Percentiles rank a stretch among this genome's conserved stretches.
These are phyloP conservation scores for Ctenodactylus gundi DNA, from an alignment of 2,113 vertebrate genomes.

Conservation along the genomic window DNA sequence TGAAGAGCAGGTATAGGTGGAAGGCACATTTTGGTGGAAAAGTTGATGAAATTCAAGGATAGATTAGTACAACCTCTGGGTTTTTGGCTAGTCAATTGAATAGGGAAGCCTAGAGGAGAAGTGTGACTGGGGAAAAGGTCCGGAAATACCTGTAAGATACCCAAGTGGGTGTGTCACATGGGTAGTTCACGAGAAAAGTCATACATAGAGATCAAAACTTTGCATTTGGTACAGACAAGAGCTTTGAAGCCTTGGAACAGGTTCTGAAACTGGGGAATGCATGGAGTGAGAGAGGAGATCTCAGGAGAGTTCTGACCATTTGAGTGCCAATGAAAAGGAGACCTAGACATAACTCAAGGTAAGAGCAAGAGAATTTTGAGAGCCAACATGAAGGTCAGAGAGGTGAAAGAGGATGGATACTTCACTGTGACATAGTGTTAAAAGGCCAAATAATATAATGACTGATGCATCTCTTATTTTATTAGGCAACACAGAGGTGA, in stretches of 20 bases:
- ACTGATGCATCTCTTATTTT: background rate
- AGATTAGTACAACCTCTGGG: background rate
- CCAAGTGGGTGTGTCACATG: background rate
- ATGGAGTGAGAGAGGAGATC: background rate
- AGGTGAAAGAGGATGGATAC: background rate
- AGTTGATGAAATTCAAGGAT: background rate
- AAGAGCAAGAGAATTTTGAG: background rate
- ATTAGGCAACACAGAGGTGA: background rate
- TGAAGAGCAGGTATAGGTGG: background rate
- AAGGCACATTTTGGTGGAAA: background rate
- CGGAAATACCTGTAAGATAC: background rate
- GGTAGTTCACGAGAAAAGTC: background rate
- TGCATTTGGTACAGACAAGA: background rate
- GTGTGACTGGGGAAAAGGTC: background rate
- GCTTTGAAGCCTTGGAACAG: background rate
- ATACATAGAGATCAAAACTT: background rate
- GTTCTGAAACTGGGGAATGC: background rate
- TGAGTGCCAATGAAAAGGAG: background rate
- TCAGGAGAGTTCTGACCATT: background rate
- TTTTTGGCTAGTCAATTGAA: background rate
- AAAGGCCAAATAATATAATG: background rate
- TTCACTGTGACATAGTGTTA: background rate
- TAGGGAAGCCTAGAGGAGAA: background rate
- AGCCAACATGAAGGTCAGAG: background rate
- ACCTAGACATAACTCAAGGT: background rate